These are phyloP conservation scores for Poeciliopsis turrubarensis DNA, from an alignment of 2,113 vertebrate species.

Conservation along the genomic window DNA sequence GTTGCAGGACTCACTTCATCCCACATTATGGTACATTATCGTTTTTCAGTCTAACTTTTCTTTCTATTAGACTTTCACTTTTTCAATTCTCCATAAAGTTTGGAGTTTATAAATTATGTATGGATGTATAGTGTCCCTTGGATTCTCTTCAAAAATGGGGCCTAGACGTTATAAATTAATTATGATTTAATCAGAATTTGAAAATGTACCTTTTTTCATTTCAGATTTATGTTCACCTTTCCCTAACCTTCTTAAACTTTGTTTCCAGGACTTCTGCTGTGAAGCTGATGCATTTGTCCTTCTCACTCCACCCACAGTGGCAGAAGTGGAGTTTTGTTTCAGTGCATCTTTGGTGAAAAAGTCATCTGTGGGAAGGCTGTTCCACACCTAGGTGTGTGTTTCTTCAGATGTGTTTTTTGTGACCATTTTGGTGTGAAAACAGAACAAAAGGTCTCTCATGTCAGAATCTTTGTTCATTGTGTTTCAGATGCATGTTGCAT, in stretches of 20 bases:
- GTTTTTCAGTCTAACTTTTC: background rate
- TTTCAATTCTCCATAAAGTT: background rate
- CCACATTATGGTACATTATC: no score
- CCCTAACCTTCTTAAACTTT: background rate
- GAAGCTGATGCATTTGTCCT: background rate
- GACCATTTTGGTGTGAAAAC: background rate
- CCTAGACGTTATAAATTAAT: no score
- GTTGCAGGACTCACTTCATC: no score
- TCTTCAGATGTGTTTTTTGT: background rate
- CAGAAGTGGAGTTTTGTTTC: background rate
- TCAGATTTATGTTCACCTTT: background rate
- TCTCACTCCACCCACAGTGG: conserved; percentile 2
- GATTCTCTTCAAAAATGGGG: background rate
- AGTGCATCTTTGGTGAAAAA: background rate
- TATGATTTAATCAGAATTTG: no score
- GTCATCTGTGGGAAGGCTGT: background rate
- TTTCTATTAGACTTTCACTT: background rate
- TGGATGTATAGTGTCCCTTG: background rate
- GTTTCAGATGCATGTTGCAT: background rate
- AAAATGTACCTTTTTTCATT: background rate
- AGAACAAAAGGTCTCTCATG: background rate
- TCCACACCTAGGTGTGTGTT: background rate
- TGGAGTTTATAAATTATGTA: background rate
- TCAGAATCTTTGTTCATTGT: background rate
- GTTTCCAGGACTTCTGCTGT: background rate